phyloP scores from a whole-genome alignment of 2,113 vertebrate genomes.

The Seriola rivoliana region DNA sequence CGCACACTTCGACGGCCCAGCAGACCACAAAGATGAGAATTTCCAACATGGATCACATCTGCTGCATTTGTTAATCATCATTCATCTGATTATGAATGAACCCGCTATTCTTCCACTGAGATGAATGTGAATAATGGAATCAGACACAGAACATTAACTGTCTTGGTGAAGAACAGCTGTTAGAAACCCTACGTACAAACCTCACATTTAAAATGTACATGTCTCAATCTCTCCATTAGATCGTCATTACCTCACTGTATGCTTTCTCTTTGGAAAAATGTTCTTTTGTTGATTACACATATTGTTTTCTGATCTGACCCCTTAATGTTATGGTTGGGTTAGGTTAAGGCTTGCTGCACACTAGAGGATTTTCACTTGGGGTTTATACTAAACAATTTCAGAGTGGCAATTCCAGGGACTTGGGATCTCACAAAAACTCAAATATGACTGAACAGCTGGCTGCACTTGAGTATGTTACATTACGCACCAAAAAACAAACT shows the following conservation, averaged over 20 bases:
- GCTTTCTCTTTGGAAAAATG: not conserved
- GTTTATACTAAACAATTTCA: too few species aligned
- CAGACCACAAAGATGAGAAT: constrained; percentile 9
- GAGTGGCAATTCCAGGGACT: too few species aligned
- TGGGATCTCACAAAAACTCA: too few species aligned
- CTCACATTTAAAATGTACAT: not conserved
- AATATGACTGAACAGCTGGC: too few species aligned
- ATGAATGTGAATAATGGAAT: constrained; percentile 28
- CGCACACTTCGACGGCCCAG: not conserved
- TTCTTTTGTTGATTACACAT: too few species aligned
- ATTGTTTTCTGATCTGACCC: too few species aligned
- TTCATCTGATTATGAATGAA: constrained; percentile 30
- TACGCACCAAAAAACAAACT: too few species aligned
- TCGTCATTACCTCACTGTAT: not conserved
- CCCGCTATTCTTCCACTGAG: constrained; percentile 6
- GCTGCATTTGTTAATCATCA: constrained; percentile 31
- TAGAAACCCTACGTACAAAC: constrained; percentile 1
- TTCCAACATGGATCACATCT: constrained; percentile 50
- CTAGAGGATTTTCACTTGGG: too few species aligned
- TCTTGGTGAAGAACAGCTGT: constrained; percentile 14
- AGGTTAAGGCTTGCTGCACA: too few species aligned
- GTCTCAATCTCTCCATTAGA: not conserved
- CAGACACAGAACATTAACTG: constrained; percentile 32
- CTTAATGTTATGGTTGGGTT: too few species aligned
- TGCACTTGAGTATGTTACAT: too few species aligned